A percentile compares a stretch with the other conserved stretches of the same genome.
Evolutionary conservation across 1,140 invertebrate species (phyloP).

Genomic region (Tetraneura akinire): DNA sequence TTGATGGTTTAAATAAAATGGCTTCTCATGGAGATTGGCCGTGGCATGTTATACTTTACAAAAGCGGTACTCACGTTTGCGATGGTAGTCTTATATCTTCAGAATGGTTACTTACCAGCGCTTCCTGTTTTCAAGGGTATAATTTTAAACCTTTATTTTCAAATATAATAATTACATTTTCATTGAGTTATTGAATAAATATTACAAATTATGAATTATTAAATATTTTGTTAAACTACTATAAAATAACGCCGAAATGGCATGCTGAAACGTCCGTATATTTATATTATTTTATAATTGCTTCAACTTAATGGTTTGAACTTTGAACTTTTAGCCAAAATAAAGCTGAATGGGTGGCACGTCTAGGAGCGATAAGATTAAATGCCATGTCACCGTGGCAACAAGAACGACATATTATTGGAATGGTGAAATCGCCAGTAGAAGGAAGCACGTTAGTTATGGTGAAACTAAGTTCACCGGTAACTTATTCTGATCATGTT

Average conservation of each 20-base stretch:
- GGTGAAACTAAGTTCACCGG: conserved; percentile 75
- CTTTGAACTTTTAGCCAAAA: conserved; percentile 78
- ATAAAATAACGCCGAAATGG: no score
- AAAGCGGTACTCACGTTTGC: conserved; percentile 82
- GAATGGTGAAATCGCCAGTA: conserved; percentile 86
- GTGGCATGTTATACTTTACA: conserved; percentile 82
- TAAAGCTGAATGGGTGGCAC: conserved; percentile 80
- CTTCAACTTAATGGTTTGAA: not conserved
- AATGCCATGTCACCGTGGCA: conserved; percentile 81
- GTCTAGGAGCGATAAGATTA: conserved; percentile 75
- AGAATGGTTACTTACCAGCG: conserved; percentile 82
- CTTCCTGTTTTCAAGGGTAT: conserved; percentile 82
- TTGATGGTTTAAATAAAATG: conserved; percentile 68
- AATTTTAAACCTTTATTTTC: not conserved
- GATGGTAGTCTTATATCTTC: conserved; percentile 79
- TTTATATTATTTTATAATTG: no score
- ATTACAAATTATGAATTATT: no score
- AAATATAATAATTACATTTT: no score
- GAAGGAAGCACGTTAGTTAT: conserved; percentile 83
- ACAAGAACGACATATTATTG: conserved; percentile 79
- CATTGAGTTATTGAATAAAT: no score
- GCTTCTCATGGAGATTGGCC: conserved; percentile 82
- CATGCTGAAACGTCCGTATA: no score
- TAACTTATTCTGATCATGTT: conserved; percentile 78
- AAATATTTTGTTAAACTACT: no score